Percentiles rank a stretch among this genome's conserved stretches.
Conservation (phyloP, 2,888 invertebrate species). For the Nomada hirtipes region DNA sequence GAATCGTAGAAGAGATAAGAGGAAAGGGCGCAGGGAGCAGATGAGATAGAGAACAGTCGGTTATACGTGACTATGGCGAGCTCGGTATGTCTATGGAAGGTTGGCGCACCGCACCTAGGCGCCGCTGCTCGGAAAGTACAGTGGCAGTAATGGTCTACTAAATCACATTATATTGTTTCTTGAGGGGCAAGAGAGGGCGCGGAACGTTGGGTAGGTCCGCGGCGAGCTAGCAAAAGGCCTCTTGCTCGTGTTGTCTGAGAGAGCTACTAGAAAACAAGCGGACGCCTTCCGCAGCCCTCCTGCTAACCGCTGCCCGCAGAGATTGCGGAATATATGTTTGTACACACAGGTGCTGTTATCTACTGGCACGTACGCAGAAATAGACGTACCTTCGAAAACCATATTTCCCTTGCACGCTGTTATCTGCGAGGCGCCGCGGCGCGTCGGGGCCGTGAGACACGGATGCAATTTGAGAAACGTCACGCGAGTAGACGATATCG, state of each 20-base stretch:
- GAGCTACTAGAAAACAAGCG: constrained; percentile 59
- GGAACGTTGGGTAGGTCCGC: constrained; percentile 59
- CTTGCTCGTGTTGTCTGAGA: constrained; percentile 47
- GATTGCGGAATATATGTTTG: constrained; percentile 67
- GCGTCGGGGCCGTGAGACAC: background rate
- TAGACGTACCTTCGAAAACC: constrained; percentile 40
- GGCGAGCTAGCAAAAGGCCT: constrained; percentile 58
- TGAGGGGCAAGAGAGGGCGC: constrained; percentile 67
- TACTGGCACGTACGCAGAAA: constrained; percentile 34
- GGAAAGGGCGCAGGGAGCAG: constrained; percentile 37
- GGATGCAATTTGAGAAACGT: constrained; percentile 4
- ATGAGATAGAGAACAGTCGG: constrained; percentile 73
- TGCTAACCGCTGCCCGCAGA: constrained; percentile 59
- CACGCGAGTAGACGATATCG: background rate
- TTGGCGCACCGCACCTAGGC: constrained; percentile 74
- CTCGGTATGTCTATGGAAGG: constrained; percentile 68
- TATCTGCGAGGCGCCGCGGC: constrained; percentile 6
- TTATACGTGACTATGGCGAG: constrained; percentile 72
- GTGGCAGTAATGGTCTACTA: constrained; percentile 82
- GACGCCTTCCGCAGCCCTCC: constrained; percentile 10
- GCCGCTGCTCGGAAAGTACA: constrained; percentile 78
- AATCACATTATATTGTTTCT: constrained; percentile 84
- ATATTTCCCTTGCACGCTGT: constrained; percentile 23
- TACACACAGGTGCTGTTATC: constrained; percentile 33
- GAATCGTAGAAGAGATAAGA: constrained; percentile 28